Evolutionary conservation across 2,113 vertebrate species (phyloP).

Genomic region (Mellivora capensis): DNA sequence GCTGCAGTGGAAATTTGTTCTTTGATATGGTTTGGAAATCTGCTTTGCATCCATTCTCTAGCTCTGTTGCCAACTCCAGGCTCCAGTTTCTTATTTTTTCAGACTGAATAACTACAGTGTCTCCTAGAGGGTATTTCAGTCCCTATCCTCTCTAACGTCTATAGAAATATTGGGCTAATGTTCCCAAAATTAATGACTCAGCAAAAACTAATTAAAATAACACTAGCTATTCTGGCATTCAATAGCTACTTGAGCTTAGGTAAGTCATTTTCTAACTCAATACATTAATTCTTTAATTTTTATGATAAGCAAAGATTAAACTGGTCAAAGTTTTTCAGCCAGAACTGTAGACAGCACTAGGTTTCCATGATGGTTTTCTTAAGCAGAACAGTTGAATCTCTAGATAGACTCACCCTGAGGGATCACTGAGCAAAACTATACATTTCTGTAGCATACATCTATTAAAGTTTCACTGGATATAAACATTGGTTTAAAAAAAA

Average conservation of each 20-base stretch:
- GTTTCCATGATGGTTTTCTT: background rate
- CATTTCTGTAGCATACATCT: background rate
- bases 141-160: background rate
- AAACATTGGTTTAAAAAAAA: background rate
- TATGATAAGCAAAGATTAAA: background rate
- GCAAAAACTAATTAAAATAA: background rate
- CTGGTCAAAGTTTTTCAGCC: background rate
- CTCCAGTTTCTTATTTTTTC: background rate
- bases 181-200: background rate
- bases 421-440: background rate
- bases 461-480: background rate
- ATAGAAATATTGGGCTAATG: background rate
- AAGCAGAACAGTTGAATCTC: background rate
- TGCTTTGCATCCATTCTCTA: background rate
- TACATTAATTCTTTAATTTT: background rate
- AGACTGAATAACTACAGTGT: background rate
- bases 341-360: background rate
- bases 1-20: background rate
- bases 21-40: background rate
- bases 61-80: background rate
- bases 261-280: background rate
- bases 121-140: background rate
- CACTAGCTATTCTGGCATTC: background rate
- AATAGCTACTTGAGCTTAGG: background rate
- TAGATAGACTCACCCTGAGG: background rate